Conservation (phyloP, 2,113 vertebrate genomes). For the Bujurquina vittata region DNA sequence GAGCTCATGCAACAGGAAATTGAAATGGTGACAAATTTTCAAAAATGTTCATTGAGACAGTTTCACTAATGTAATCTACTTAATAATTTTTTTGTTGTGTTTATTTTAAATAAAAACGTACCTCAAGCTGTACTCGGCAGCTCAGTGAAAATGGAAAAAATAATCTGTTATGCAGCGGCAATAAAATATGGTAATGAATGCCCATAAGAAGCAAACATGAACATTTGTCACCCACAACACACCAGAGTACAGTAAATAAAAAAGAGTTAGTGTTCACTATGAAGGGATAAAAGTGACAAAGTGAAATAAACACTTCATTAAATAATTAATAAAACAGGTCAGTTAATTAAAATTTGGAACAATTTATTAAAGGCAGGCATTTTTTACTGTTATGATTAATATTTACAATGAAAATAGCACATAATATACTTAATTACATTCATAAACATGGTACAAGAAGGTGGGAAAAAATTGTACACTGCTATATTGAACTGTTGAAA, state of each 20-base stretch:
- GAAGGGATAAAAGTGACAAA: background rate
- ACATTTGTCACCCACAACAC: background rate
- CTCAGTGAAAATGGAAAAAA: constrained; percentile 9
- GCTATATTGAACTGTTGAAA: background rate
- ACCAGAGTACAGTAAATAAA: background rate
- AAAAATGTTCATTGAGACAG: background rate
- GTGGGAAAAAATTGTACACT: background rate
- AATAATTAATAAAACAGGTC: no score
- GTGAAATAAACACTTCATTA: background rate
- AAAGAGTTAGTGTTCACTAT: background rate
- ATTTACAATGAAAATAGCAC: background rate
- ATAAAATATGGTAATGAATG: constrained; percentile 14
- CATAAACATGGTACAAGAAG: no score
- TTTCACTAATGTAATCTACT: background rate
- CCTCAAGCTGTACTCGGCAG: background rate
- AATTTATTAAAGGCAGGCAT: no score
- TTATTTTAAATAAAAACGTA: background rate
- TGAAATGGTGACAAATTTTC: background rate
- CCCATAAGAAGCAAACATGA: background rate
- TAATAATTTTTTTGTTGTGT: no score
- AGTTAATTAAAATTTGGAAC: no score
- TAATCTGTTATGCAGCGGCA: background rate
- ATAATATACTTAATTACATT: background rate
- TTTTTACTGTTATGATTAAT: constrained; percentile 1
- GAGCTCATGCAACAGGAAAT: background rate